These are phyloP conservation scores for Eumerus sabulonum DNA, from an alignment of 2,888 invertebrate genomes.

Conservation along the genomic window DNA sequence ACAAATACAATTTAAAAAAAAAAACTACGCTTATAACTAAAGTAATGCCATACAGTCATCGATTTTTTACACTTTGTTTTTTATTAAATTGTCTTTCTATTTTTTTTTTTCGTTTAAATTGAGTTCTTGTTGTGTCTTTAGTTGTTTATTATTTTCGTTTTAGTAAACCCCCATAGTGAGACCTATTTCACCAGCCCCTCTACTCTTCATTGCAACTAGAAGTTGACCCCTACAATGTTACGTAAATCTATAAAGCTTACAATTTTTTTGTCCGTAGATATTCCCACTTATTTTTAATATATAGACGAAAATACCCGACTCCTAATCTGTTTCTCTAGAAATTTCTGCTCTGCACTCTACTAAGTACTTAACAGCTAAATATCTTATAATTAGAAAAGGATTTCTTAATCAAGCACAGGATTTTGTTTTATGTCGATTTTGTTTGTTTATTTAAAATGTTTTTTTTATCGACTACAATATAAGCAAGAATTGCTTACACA, in stretches of 20 bases:
- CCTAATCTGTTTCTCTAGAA: constrained; percentile 46
- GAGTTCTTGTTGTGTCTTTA: constrained; percentile 35
- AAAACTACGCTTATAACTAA: constrained; percentile 23
- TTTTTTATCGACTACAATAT: constrained; percentile 33
- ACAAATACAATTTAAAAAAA: constrained; percentile 10
- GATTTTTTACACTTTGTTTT: constrained; percentile 23
- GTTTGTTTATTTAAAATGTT: constrained; percentile 35
- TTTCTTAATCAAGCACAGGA: constrained; percentile 24
- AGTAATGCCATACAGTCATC: constrained; percentile 50
- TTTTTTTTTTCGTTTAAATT: constrained; percentile 9
- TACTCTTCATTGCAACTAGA: constrained; percentile 45
- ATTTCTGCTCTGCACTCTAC: constrained; percentile 57
- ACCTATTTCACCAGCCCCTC: too few species aligned
- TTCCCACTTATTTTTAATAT: not conserved
- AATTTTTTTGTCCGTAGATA: constrained; percentile 56
- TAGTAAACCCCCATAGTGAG: not conserved
- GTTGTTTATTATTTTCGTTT: constrained; percentile 39
- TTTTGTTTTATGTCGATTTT: constrained; percentile 9
- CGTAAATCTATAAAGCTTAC: constrained; percentile 44
- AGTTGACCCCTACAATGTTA: constrained; percentile 54
- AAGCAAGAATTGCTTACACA: constrained; percentile 22
- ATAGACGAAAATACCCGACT: constrained; percentile 27
- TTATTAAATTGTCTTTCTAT: not conserved
- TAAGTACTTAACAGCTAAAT: constrained; percentile 14
- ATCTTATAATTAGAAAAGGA: constrained; percentile 38